Base-by-base conservation (phyloP, 2,797 vertebrate species). In the Micrastur ruficollis region DNA sequence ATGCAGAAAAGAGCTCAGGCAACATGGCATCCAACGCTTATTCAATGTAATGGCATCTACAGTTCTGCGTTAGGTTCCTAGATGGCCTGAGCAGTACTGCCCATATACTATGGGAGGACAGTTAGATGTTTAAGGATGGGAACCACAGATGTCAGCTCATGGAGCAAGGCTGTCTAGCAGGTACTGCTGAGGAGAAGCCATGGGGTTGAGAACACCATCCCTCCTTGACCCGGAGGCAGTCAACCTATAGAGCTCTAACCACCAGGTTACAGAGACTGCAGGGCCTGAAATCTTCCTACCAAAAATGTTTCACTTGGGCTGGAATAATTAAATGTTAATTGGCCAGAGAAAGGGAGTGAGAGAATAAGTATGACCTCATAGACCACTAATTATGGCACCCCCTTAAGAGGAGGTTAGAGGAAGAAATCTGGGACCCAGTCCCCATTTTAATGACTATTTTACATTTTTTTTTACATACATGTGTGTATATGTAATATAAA, bases 361-460 rank as follows among this genome's bases (percentile, higher is more conserved):
- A 81, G 71, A 78, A 23, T 38, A 72, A 76, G 22, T 50, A 36
- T 94, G 81, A 76, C 81, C 87, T 87, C 90, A 93, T 15, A 87
- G 61, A 14, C 19, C 34, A 80, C n/a, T 34, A 85, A 76, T 76
- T 85, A 78, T 61, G 56, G 46, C 66, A 95, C 16, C 78, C 66
- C 52, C 18, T 74, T 81, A 80, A 82, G 56, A 76, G 22, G 6
- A 62, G 36, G 18, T 46, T 19, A 46, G 67, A 26, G 23, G 67
- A 63, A 70, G 59, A 89, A 91, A 42, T 81, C 32, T 85, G 31
- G 1, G 4, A 76, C 38, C 42, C 86, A 93, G 63, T 62, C n/a
- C 44, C n/a, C 12, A 3, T 13, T 92, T 47, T 67, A 88, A 58
- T 50, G 62, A 67, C 56, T 75, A 5, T 52, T 67, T 92, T n/a